Conservation (phyloP, 2,113 vertebrate species). For the Zapus hudsonius region DNA sequence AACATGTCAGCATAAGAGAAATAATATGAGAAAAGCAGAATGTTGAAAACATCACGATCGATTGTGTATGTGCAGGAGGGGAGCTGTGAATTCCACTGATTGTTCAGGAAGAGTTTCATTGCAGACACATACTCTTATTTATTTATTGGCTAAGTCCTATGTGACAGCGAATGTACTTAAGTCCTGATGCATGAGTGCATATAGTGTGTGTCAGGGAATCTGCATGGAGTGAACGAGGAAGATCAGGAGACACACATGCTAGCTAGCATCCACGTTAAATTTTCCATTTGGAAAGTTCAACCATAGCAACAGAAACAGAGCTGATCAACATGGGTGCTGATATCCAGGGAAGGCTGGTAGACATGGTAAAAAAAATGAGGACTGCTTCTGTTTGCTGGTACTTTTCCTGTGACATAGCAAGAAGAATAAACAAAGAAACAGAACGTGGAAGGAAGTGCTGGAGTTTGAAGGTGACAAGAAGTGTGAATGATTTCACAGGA, state of each 20-base stretch:
- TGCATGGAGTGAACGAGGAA: neutral
- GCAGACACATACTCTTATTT: neutral
- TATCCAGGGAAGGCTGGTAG: neutral
- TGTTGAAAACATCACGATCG: neutral
- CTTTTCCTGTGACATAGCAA: neutral
- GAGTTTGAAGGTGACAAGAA: neutral
- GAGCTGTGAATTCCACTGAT: neutral
- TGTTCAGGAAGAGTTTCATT: neutral
- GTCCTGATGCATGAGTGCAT: neutral
- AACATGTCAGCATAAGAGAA: neutral
- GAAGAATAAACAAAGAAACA: neutral
- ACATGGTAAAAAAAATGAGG: neutral
- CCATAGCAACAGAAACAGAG: neutral
- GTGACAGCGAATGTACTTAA: neutral
- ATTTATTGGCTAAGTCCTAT: neutral
- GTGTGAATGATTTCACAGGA: neutral
- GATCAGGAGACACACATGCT: neutral
- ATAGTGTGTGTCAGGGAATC: neutral
- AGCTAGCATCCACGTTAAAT: too few relatives aligned
- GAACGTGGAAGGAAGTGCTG: neutral
- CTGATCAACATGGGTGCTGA: neutral
- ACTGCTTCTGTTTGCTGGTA: neutral
- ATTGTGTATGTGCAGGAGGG: rapidly evolving
- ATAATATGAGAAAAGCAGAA: neutral
- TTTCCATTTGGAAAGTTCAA: neutral